Conservation (phyloP, 2,888 invertebrate genomes). For the Drosophila glabriapex region DNA sequence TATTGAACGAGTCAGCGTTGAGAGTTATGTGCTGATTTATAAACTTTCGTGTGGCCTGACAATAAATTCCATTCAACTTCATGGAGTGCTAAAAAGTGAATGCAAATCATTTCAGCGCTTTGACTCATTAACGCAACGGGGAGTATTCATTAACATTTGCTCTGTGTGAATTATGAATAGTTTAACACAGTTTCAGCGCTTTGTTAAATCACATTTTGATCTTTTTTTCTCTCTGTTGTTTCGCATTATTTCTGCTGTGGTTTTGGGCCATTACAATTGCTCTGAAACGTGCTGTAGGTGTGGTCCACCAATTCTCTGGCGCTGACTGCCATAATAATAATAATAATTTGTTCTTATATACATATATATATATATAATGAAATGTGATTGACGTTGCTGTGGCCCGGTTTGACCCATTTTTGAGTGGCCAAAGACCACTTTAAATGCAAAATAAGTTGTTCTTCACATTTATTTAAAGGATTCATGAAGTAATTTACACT, state of each 20-base stretch:
- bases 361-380: constrained; percentile 20
- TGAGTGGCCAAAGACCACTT: constrained; percentile 1
- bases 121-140: constrained; percentile 77
- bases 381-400: constrained; percentile 36
- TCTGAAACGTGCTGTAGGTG: constrained; percentile 53
- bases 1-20: constrained; percentile 26
- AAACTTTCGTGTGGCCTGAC: constrained; percentile 58
- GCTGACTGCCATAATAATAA: constrained; percentile 39
- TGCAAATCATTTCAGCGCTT: constrained; percentile 79
- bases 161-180: constrained; percentile 60
- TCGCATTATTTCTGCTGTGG: constrained; percentile 24
- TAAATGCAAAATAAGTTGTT: constrained; percentile 6
- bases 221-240: not conserved
- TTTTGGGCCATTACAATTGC: constrained; percentile 34
- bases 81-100: constrained; percentile 70
- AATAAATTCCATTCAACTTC: constrained; percentile 66
- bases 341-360: constrained; percentile 36
- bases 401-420: constrained; percentile 52
- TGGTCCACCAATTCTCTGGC: constrained; percentile 42
- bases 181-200: constrained; percentile 53
- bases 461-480: not conserved
- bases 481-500: not conserved
- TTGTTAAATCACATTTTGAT: constrained; percentile 42
- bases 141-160: constrained; percentile 72
- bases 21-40: constrained; percentile 56